Conservation (phyloP, 2,888 invertebrate genomes). For the Chironomus tentans region DNA sequence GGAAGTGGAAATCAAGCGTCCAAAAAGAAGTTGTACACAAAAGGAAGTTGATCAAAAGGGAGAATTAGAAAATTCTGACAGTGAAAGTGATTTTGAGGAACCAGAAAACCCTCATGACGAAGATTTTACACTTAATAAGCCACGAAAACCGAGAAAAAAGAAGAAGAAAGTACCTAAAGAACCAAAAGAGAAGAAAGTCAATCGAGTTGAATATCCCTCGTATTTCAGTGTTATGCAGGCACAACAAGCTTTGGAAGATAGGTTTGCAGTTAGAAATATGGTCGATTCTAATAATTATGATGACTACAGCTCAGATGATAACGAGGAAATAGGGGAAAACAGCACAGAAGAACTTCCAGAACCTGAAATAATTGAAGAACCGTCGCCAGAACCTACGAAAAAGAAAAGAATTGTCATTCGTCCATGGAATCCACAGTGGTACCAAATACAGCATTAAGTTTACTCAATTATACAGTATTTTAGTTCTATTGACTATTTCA, state of each 20-base stretch:
- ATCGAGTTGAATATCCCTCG: too few species aligned
- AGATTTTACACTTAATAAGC: not conserved
- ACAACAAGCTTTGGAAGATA: not conserved
- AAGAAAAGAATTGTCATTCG: not conserved
- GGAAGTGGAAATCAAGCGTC: not conserved
- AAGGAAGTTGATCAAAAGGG: not conserved
- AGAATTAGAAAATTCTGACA: not conserved
- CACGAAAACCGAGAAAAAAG: not conserved
- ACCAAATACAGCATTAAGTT: not conserved
- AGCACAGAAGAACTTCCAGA: not conserved
- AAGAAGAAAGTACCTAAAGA: too few species aligned
- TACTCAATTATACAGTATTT: not conserved
- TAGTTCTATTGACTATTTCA: not conserved
- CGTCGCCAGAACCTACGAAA: not conserved
- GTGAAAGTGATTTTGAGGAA: not conserved
- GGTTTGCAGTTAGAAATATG: too few species aligned
- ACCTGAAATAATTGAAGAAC: not conserved
- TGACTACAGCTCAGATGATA: not conserved
- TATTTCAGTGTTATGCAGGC: not conserved
- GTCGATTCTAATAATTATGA: too few species aligned
- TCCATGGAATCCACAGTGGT: slow-evolving; percentile 3
- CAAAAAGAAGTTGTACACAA: not conserved
- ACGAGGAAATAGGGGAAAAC: too few species aligned
- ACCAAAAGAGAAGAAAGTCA: too few species aligned
- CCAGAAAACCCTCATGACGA: not conserved